phyloP scores from a whole-genome alignment of 2,888 invertebrate genomes.

The Argyresthia goedartella region DNA sequence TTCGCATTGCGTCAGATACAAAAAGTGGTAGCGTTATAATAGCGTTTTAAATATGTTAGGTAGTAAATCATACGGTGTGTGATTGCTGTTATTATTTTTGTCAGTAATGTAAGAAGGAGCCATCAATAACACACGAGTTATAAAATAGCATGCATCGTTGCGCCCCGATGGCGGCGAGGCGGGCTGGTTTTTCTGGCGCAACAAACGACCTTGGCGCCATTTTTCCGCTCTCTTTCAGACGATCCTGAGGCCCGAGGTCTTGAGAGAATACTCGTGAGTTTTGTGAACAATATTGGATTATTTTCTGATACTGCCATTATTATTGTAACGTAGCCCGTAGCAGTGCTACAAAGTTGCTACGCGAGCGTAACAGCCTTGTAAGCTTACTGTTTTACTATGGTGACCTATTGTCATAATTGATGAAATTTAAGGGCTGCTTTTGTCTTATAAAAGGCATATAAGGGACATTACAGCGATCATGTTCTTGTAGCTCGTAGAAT shows the following conservation, averaged over 20 bases:
- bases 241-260: constrained; percentile 35
- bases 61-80: neutral
- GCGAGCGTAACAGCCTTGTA: neutral
- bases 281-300: no score
- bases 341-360: constrained; percentile 1
- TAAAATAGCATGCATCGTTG: constrained; percentile 25
- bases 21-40: no score
- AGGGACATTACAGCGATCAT: no score
- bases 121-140: constrained; percentile 1
- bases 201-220: constrained; percentile 58
- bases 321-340: neutral
- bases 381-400: neutral
- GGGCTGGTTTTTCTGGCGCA: constrained; percentile 44
- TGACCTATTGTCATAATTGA: no score
- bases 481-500: no score
- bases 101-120: neutral
- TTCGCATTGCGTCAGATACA: no score
- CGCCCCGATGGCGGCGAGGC: constrained; percentile 25
- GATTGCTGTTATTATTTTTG: neutral
- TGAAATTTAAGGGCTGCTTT: no score
- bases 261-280: no score
- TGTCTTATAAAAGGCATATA: no score
- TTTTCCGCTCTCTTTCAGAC: constrained; percentile 69
- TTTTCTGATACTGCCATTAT: no score
- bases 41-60: no score